These are phyloP conservation scores for Triplophysa tibetana DNA, from an alignment of 2,113 vertebrate genomes.

Conservation along the genomic window DNA sequence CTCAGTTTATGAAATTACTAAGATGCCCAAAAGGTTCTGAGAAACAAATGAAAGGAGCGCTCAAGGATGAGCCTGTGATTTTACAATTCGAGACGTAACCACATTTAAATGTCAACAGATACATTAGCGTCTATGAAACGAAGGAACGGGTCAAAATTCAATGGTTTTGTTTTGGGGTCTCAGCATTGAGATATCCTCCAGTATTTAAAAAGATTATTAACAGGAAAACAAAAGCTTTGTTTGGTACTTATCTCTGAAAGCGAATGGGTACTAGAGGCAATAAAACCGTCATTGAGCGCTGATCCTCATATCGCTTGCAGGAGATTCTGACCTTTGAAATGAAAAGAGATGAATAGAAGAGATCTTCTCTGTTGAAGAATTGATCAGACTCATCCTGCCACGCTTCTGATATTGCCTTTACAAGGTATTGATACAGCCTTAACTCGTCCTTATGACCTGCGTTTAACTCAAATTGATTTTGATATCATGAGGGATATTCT, in stretches of 20 bases:
- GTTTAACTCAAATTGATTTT: not conserved
- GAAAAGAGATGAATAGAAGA: not conserved
- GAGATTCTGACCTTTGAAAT: constrained; percentile 25
- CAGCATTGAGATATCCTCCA: constrained; percentile 1
- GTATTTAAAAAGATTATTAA: constrained; percentile 13
- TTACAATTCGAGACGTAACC: not conserved
- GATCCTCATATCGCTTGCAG: not conserved
- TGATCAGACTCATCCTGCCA: not conserved
- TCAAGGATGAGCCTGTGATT: not conserved
- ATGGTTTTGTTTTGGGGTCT: not conserved
- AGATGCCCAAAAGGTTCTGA: not conserved
- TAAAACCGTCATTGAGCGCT: constrained; percentile 16
- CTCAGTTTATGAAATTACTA: constrained; percentile 21
- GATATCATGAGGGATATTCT: not conserved
- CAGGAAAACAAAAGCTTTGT: constrained; percentile 16
- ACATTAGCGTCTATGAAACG: constrained; percentile 10
- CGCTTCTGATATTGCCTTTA: constrained; percentile 11
- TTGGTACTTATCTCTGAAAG: constrained; percentile 18
- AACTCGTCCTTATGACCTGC: not conserved
- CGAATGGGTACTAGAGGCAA: constrained; percentile 20
- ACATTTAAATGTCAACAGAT: constrained; percentile 12
- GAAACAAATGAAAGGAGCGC: not conserved
- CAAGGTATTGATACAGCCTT: not conserved
- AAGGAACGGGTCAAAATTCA: not conserved
- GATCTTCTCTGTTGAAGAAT: constrained; percentile 8